Evolutionary conservation across 2,888 invertebrate genomes (phyloP).

Genomic region (Drepanosiphum platanoidis): DNA sequence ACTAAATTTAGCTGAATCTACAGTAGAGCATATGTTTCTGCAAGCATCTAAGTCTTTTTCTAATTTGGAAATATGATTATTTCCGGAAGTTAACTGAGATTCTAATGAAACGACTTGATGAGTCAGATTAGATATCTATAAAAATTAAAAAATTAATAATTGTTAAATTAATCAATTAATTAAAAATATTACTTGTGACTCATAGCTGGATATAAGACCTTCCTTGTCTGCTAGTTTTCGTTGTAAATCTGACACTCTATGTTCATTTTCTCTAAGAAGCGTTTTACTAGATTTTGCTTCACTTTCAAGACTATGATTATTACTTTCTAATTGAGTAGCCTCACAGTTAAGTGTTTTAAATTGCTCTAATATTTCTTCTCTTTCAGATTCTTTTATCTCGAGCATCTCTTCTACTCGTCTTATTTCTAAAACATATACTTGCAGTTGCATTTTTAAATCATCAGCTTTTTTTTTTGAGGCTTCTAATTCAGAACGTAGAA

Average conservation of each 20-base stretch:
- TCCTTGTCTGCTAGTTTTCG: constrained; percentile 72
- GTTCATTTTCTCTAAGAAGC: constrained; percentile 72
- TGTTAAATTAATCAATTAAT: neutral
- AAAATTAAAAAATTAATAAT: constrained; percentile 33
- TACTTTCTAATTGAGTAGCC: constrained; percentile 80
- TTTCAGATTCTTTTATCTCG: constrained; percentile 76
- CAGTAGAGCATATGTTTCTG: constrained; percentile 73
- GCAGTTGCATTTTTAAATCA: constrained; percentile 78
- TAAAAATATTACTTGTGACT: constrained; percentile 70
- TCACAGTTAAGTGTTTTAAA: constrained; percentile 81
- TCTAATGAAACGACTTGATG: constrained; percentile 74
- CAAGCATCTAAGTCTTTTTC: constrained; percentile 74
- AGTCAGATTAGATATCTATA: constrained; percentile 70
- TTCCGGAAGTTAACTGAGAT: constrained; percentile 73
- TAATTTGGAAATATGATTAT: constrained; percentile 71
- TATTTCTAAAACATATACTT: constrained; percentile 84
- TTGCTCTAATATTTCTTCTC: constrained; percentile 82
- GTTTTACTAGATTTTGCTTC: constrained; percentile 78
- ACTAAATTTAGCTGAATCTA: constrained; percentile 68
- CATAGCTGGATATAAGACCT: constrained; percentile 70
- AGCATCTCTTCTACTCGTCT: constrained; percentile 79
- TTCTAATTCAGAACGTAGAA: constrained; percentile 76
- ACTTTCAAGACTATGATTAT: constrained; percentile 81
- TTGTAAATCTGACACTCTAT: constrained; percentile 75
- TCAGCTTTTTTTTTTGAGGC: constrained; percentile 78